Conservation (phyloP, 2,797 vertebrate genomes). For the Cyprinodon diabolis region DNA sequence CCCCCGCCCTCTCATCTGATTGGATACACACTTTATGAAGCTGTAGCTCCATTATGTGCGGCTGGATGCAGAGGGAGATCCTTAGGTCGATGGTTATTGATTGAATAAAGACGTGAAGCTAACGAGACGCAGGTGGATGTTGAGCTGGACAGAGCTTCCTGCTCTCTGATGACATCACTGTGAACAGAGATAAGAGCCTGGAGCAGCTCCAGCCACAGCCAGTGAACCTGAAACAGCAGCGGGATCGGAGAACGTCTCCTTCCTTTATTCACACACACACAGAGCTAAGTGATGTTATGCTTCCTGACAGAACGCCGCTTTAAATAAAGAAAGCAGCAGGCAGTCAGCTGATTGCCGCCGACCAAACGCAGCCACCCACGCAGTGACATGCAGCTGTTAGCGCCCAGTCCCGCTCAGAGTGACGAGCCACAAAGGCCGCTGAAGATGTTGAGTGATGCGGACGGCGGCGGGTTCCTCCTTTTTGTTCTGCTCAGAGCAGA, state of each 20-base stretch:
- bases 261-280: slow-evolving; percentile 23
- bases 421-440: neutral
- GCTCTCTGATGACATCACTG: neutral
- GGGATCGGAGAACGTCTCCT: slow-evolving; percentile 18
- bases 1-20: too few species aligned
- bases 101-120: too few species aligned
- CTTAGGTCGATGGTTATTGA: too few species aligned
- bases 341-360: slow-evolving; percentile 34
- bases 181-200: slow-evolving; percentile 1
- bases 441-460: neutral
- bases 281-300: slow-evolving; percentile 60
- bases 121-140: too few species aligned
- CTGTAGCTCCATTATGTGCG: too few species aligned
- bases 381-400: neutral
- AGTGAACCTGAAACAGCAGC: slow-evolving; percentile 2
- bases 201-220: slow-evolving; percentile 2
- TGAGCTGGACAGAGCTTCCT: neutral
- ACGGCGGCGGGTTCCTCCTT: slow-evolving; percentile 19
- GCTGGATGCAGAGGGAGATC: too few species aligned
- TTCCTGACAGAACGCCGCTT: slow-evolving; percentile 70
- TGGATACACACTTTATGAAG: too few species aligned
- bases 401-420: neutral
- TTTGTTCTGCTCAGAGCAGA: neutral
- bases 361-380: slow-evolving; percentile 7
- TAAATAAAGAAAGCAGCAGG: slow-evolving; percentile 69